Evolutionary conservation across 2,888 invertebrate species (phyloP).

Genomic region (Nezara viridula): DNA sequence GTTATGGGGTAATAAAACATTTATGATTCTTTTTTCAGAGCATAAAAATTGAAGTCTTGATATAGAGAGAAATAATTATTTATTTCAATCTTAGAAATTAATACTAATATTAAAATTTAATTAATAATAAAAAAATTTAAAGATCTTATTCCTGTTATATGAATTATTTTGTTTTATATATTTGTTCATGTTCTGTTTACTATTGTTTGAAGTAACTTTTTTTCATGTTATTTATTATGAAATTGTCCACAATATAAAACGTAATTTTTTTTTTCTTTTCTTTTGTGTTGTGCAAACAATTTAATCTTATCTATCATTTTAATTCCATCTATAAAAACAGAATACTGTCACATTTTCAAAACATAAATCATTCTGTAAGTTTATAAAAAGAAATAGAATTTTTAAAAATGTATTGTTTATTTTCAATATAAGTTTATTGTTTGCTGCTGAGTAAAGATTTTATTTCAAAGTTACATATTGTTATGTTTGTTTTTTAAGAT

Average conservation of each 20-base stretch:
- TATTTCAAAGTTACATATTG: neutral
- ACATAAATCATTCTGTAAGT: neutral
- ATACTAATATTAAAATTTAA: too few species aligned
- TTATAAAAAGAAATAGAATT: neutral
- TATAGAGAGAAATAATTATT: too few species aligned
- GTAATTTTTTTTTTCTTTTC: neutral
- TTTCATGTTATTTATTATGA: neutral
- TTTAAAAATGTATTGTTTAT: neutral
- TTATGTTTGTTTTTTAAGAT: neutral
- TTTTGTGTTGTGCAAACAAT: neutral
- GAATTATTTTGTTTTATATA: too few species aligned
- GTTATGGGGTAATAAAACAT: too few species aligned
- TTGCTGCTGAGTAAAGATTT: too few species aligned
- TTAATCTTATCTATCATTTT: conserved; percentile 30
- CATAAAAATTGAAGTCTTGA: too few species aligned
- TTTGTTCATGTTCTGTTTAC: too few species aligned
- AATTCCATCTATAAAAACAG: neutral
- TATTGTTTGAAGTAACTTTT: too few species aligned
- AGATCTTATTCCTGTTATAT: too few species aligned
- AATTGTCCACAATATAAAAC: neutral
- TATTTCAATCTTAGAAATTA: too few species aligned
- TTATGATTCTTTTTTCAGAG: too few species aligned
- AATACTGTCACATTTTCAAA: neutral
- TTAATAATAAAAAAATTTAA: too few species aligned
- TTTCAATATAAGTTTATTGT: neutral